These are phyloP conservation scores for Shargacucullia verbasci DNA, from an alignment of 2,888 invertebrate genomes.

Conservation along the genomic window DNA sequence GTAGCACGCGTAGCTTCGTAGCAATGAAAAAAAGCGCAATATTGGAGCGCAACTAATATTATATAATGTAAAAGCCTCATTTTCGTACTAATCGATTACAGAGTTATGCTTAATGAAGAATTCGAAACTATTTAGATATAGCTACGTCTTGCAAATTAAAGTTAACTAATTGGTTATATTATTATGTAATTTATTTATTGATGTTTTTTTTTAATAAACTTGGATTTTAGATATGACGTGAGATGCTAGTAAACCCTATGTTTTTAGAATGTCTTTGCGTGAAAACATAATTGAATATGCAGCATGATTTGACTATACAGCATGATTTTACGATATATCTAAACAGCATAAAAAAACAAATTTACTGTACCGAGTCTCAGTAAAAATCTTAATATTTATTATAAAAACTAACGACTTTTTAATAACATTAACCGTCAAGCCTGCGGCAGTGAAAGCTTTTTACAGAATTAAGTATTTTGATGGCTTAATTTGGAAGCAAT, in stretches of 20 bases:
- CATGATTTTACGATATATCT: too few species aligned
- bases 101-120: constrained; percentile 24
- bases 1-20: constrained; percentile 57
- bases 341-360: not conserved
- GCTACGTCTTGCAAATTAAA: constrained; percentile 36
- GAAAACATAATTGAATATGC: too few species aligned
- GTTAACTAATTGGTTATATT: constrained; percentile 36
- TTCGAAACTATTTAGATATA: constrained; percentile 27
- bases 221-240: constrained; percentile 35
- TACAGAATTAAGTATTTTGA: constrained; percentile 48
- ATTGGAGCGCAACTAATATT: constrained; percentile 26
- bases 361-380: not conserved
- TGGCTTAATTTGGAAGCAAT: constrained; percentile 58
- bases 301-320: too few species aligned
- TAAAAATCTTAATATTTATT: constrained; percentile 14
- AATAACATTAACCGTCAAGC: constrained; percentile 51
- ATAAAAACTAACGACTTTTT: constrained; percentile 56
- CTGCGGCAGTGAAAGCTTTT: constrained; percentile 56
- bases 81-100: constrained; percentile 39
- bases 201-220: constrained; percentile 34
- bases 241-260: too few species aligned
- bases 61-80: constrained; percentile 33
- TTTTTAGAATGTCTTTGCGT: too few species aligned
- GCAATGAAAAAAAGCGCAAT: constrained; percentile 43
- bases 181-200: constrained; percentile 44